These are phyloP conservation scores for Tinea pellionella DNA, from an alignment of 2,888 invertebrate genomes.

Conservation along the genomic window DNA sequence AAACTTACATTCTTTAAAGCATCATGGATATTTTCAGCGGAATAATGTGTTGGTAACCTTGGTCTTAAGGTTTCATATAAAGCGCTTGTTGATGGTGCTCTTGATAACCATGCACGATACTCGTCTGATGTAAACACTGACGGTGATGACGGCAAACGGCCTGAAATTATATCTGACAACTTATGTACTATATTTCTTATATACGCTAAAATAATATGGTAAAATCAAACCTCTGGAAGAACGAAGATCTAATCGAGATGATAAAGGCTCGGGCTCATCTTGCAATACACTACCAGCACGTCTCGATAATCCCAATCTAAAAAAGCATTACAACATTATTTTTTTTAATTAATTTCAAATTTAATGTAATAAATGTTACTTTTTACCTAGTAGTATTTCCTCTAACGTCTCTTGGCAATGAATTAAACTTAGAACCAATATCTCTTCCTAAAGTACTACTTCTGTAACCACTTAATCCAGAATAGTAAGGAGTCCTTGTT, in stretches of 20 bases:
- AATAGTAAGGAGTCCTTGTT: slow-evolving; percentile 80
- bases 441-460: slow-evolving; percentile 68
- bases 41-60: slow-evolving; percentile 81
- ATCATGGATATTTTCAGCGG: slow-evolving; percentile 91
- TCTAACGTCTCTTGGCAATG: slow-evolving; percentile 76
- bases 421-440: slow-evolving; percentile 78
- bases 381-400: slow-evolving; percentile 68
- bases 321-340: not conserved
- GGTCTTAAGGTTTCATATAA: slow-evolving; percentile 92
- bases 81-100: slow-evolving; percentile 91
- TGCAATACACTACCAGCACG: slow-evolving; percentile 58
- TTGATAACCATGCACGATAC: slow-evolving; percentile 92
- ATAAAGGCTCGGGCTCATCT: slow-evolving; percentile 59
- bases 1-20: slow-evolving; percentile 82
- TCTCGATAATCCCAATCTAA: slow-evolving; percentile 50
- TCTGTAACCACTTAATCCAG: slow-evolving; percentile 63
- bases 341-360: not conserved
- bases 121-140: slow-evolving; percentile 90
- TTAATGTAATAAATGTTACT: not conserved
- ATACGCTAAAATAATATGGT: not conserved
- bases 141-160: slow-evolving; percentile 57
- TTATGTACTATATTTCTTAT: not conserved
- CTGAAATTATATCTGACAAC: slow-evolving; percentile 24
- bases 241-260: slow-evolving; percentile 59
- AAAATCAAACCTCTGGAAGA: slow-evolving; percentile 54